Evolutionary conservation across 2,888 invertebrate species (phyloP), one percentile per base, ranked within the genome.

Genomic region (Chrysotoxum bicinctum): DNA sequence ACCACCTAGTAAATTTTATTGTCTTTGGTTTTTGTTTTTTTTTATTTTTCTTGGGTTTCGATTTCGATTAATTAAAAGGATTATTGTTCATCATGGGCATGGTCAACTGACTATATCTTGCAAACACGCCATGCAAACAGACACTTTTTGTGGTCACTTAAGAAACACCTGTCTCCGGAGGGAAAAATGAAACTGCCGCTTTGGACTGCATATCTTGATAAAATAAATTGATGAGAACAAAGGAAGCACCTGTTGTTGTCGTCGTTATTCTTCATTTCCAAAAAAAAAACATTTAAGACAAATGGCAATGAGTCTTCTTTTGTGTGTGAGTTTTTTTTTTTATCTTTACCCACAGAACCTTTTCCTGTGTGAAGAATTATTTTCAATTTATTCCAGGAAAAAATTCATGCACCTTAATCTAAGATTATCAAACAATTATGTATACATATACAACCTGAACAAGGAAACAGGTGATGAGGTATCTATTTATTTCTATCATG

Each of bases 171-270:
- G 64, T 45, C 19, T 64, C 12, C 16, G 12, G 9, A n/a, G 40
- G n/a, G 40, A 1, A 54, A 23, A 58, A 56, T 19, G 7, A 62
- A 62, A 43, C 62, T 62, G 43, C 26, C 43, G 43, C 43, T 30
- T 43, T 12, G 12, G 10, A 30, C 30, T 30, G 30, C n/a, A 64
- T 19, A 64, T 30, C 35, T 37, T 58, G 62, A 43, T 30, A 62
- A 14, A 1, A 35, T n/a, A 43, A 43, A 30, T 30, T 43, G 62
- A 43, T 43, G 62, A 16, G 62, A 62, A 64, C 43, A 64, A 64
- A 64, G 19, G 64, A 45, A 45, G 45, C 64, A 64, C 64, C 64
- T 64, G 64, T 64, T 64, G 64, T 30, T 45, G 30, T 30, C 40
- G 9, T 64, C 16, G 23, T 30, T 6, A 12, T 26, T 26, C 30